Evolutionary conservation across 2,888 invertebrate genomes (phyloP).

Genomic region (Drosophila bunnanda): DNA sequence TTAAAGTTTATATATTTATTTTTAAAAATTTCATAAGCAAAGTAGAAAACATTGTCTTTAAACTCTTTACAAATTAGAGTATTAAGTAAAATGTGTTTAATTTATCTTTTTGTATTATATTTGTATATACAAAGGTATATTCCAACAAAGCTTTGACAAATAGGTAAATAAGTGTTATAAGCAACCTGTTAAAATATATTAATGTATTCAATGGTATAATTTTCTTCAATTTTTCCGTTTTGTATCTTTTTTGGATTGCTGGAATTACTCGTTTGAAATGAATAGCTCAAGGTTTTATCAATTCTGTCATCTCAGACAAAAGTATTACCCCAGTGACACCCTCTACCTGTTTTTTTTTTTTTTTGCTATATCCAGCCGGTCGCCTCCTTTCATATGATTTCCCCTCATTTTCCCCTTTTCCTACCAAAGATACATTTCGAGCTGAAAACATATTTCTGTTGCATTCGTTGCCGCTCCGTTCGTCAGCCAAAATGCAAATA

Average conservation of each 20-base stretch:
- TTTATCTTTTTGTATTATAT: too few relatives aligned
- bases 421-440: slow-evolving; percentile 2
- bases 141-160: not conserved
- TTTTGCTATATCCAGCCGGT: slow-evolving; percentile 5
- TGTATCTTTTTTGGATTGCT: not conserved
- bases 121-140: not conserved
- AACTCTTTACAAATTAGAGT: too few relatives aligned
- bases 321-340: slow-evolving; percentile 22
- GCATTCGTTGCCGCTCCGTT: slow-evolving; percentile 59
- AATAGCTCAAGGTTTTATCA: slow-evolving; percentile 32
- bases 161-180: not conserved
- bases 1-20: too few relatives aligned
- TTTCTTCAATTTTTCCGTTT: too few relatives aligned
- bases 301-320: slow-evolving; percentile 19
- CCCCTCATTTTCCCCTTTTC: not conserved
- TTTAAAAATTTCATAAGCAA: too few relatives aligned
- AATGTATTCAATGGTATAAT: not conserved
- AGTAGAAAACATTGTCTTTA: not conserved
- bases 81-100: too few relatives aligned
- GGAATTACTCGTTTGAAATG: slow-evolving; percentile 8
- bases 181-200: not conserved
- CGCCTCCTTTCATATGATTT: slow-evolving; percentile 3
- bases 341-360: slow-evolving; percentile 8
- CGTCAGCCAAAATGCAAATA: slow-evolving; percentile 73
- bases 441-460: slow-evolving; percentile 53